Conservation (phyloP, 2,888 invertebrate species). For the Stomorhina lunata region DNA sequence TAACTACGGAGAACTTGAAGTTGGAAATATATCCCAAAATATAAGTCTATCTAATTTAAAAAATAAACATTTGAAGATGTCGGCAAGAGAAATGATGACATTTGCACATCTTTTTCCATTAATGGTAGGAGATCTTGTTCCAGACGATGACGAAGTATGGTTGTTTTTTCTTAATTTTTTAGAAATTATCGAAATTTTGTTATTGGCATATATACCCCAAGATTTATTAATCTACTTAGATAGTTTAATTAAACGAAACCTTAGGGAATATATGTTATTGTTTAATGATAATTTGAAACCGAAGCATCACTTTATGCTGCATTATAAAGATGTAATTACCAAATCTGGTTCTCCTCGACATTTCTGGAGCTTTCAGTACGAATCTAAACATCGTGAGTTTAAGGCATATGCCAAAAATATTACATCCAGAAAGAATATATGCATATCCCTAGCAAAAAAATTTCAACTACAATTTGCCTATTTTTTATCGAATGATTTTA, state of each 20-base stretch:
- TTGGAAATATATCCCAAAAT: slow-evolving; percentile 62
- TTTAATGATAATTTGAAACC: slow-evolving; percentile 66
- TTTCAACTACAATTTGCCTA: slow-evolving; percentile 6
- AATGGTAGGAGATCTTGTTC: slow-evolving; percentile 69
- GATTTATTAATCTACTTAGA: not conserved
- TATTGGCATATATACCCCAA: not conserved
- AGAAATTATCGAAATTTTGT: slow-evolving; percentile 68
- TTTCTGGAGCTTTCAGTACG: not conserved
- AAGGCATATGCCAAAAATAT: not conserved
- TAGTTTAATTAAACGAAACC: not conserved
- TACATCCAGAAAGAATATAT: slow-evolving; percentile 69
- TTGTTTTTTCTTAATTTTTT: slow-evolving; percentile 66
- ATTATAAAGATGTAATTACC: slow-evolving; percentile 66
- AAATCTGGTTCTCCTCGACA: slow-evolving; percentile 54
- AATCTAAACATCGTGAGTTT: not conserved
- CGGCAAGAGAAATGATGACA: slow-evolving; percentile 70
- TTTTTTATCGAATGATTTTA: not conserved
- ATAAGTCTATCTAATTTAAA: slow-evolving; percentile 54
- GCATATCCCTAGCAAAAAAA: slow-evolving; percentile 68
- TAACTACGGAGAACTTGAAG: slow-evolving; percentile 67
- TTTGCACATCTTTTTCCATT: slow-evolving; percentile 68
- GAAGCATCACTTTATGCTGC: slow-evolving; percentile 67
- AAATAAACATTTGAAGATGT: slow-evolving; percentile 58
- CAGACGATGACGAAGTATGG: slow-evolving; percentile 69
- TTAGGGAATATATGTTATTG: not conserved